These are phyloP conservation scores for Pheosia tremula DNA, from an alignment of 2,888 invertebrate species.

Conservation along the genomic window DNA sequence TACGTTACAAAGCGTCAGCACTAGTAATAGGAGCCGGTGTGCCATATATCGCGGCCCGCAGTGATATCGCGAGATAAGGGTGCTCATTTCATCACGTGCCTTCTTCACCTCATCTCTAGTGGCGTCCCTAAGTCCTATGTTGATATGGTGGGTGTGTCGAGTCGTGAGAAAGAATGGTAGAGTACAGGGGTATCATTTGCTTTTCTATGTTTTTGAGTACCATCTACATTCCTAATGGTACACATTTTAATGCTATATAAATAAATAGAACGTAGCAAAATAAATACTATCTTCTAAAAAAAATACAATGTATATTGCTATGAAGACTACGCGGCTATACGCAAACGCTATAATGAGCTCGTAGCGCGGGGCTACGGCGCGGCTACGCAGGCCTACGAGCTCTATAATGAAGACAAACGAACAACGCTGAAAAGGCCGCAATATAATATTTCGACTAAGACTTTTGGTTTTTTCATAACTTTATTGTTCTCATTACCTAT, in stretches of 20 bases:
- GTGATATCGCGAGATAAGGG: conserved; percentile 1
- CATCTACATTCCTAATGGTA: too few relatives aligned
- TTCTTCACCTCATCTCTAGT: not conserved
- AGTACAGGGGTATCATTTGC: not conserved
- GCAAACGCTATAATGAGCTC: conserved; percentile 1
- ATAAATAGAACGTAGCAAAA: too few relatives aligned
- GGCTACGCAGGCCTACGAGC: not conserved
- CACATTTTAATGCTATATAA: too few relatives aligned
- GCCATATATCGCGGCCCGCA: not conserved
- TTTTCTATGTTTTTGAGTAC: too few relatives aligned
- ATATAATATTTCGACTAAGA: too few relatives aligned
- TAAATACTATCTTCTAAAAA: too few relatives aligned
- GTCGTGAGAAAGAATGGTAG: not conserved
- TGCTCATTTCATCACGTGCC: not conserved
- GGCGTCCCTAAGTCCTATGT: not conserved
- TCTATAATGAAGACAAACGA: not conserved
- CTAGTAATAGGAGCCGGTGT: not conserved
- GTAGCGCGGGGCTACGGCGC: conserved; percentile 2
- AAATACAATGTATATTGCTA: not conserved
- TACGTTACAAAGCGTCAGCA: not conserved
- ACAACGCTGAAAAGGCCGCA: not conserved
- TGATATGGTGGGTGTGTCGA: not conserved
- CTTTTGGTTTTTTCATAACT: too few relatives aligned
- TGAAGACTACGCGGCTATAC: not conserved
- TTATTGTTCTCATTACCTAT: too few relatives aligned